These are phyloP conservation scores for Aurelia aurita complex sp. Pacific DNA, from an alignment of 30 jellyfish, hydroid and myxozoan genomes.

Conservation along the genomic window DNA sequence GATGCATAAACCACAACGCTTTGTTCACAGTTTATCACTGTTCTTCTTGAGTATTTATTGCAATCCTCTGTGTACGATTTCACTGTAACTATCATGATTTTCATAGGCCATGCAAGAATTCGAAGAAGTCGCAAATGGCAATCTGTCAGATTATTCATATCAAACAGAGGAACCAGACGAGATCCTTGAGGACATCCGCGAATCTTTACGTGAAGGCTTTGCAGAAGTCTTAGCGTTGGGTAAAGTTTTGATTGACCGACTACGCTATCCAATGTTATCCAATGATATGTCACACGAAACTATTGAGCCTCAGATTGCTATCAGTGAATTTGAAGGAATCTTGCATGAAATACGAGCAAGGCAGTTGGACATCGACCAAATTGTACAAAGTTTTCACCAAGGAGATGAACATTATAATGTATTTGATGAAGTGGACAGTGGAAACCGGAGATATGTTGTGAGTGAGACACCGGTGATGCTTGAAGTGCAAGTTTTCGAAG, in stretches of 20 bases:
- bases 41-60: too few relatives aligned
- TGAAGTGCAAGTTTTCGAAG: conserved; percentile 40
- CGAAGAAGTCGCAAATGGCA: conserved; percentile 43
- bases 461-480: conserved; percentile 18
- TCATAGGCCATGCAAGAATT: conserved; percentile 39
- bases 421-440: not conserved
- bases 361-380: conserved; percentile 38
- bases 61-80: too few relatives aligned
- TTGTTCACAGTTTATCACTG: too few relatives aligned
- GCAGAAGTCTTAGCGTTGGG: conserved; percentile 66
- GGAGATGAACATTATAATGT: not conserved
- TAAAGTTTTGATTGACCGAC: conserved; percentile 34
- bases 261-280: conserved; percentile 41
- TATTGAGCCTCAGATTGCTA: conserved; percentile 9
- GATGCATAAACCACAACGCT: too few relatives aligned
- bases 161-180: conserved; percentile 31
- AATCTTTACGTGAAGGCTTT: conserved; percentile 39
- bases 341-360: conserved; percentile 25
- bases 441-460: not conserved
- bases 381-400: conserved; percentile 6
- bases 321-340: conserved; percentile 41
- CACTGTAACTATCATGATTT: not conserved
- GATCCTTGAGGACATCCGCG: conserved; percentile 56
- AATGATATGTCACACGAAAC: conserved; percentile 4
- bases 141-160: not conserved